Conservation (phyloP, 1,140 invertebrate genomes). For the Onthophagus taurus region DNA sequence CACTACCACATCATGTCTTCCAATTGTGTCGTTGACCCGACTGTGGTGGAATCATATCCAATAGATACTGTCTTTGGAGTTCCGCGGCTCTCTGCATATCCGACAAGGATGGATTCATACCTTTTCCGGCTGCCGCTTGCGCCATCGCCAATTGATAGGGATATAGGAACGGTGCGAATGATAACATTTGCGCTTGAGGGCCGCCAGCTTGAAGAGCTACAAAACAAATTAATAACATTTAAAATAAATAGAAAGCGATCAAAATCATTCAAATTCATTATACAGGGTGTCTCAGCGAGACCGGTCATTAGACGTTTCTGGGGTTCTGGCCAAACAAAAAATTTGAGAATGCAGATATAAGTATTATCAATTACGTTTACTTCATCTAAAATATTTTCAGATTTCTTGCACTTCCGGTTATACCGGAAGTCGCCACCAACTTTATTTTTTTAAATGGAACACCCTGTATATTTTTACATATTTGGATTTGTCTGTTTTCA, state of each 20-base stretch:
- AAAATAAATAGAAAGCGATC: not conserved
- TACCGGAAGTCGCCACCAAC: too few relatives aligned
- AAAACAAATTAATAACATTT: constrained; percentile 13
- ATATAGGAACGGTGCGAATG: constrained; percentile 75
- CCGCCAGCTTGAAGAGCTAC: constrained; percentile 36
- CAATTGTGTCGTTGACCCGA: constrained; percentile 36
- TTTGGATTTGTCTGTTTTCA: too few relatives aligned
- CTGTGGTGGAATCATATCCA: constrained; percentile 87
- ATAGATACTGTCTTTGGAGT: constrained; percentile 87
- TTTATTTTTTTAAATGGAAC: too few relatives aligned
- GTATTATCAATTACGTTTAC: too few relatives aligned
- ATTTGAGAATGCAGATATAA: too few relatives aligned
- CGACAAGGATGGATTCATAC: constrained; percentile 45
- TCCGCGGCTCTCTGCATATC: constrained; percentile 77
- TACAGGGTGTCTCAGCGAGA: too few relatives aligned
- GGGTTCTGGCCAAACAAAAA: too few relatives aligned
- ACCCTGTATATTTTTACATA: too few relatives aligned
- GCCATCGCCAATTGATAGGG: constrained; percentile 65
- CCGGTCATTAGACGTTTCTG: too few relatives aligned
- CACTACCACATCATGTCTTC: constrained; percentile 37
- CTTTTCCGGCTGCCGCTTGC: constrained; percentile 44
- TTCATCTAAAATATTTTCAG: too few relatives aligned
- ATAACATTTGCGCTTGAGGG: constrained; percentile 69
- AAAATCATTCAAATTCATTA: not conserved
- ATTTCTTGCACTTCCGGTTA: too few relatives aligned